Conservation (phyloP, 2,888 invertebrate genomes). For the Drosophila pullipes region DNA sequence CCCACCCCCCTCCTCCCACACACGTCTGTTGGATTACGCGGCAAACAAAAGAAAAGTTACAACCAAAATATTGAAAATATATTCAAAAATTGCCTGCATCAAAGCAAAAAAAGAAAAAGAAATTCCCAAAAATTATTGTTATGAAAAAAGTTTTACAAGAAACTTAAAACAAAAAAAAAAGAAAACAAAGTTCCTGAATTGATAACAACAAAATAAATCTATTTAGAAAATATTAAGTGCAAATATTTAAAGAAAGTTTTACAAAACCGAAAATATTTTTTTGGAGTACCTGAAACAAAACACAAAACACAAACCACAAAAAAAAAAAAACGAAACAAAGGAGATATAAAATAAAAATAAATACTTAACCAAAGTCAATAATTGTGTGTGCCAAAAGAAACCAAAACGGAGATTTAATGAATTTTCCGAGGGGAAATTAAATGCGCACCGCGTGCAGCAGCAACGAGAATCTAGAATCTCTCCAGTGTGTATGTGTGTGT, state of each 20-base stretch:
- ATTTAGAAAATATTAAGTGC: slow-evolving; percentile 55
- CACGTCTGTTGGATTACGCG: slow-evolving; percentile 81
- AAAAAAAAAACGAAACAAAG: neutral
- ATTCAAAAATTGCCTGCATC: slow-evolving; percentile 23
- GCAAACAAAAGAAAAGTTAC: slow-evolving; percentile 41
- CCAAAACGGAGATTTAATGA: slow-evolving; percentile 64
- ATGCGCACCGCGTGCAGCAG: slow-evolving; percentile 52
- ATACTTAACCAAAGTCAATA: slow-evolving; percentile 62
- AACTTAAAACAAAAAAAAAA: slow-evolving; percentile 38
- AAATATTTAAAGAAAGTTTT: slow-evolving; percentile 41
- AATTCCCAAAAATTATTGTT: slow-evolving; percentile 60
- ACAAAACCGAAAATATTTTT: slow-evolving; percentile 25
- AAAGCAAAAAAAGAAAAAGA: slow-evolving; percentile 16
- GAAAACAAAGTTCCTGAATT: slow-evolving; percentile 79
- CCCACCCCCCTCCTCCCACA: slow-evolving; percentile 33
- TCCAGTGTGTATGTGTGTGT: slow-evolving; percentile 36
- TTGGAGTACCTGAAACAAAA: slow-evolving; percentile 42
- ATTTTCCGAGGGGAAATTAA: slow-evolving; percentile 43
- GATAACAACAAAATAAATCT: slow-evolving; percentile 43
- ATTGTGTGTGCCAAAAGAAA: slow-evolving; percentile 68
- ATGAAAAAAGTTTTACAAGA: slow-evolving; percentile 44
- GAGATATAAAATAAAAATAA: slow-evolving; percentile 2
- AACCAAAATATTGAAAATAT: slow-evolving; percentile 24
- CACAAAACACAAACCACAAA: neutral
- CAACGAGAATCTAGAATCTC: slow-evolving; percentile 44